phyloP scores from a whole-genome alignment of 1,140 invertebrate species.

The Drosophila melanica region DNA sequence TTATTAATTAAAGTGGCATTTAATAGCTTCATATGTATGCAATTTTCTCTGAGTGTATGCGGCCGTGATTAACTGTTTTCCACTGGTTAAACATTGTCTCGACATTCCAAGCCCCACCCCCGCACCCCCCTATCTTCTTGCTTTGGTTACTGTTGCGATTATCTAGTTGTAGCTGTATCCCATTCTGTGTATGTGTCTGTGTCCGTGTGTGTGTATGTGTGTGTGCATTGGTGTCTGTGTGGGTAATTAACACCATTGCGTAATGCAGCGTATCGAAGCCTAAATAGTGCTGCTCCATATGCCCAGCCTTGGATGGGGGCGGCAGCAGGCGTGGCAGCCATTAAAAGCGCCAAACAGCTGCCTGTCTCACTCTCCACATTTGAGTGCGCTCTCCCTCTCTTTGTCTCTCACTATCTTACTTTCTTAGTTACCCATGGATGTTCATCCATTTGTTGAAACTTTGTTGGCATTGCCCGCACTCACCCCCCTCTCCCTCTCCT shows the following conservation, averaged over 20 bases:
- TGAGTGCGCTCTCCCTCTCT: slow-evolving; percentile 3
- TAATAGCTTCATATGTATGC: background rate
- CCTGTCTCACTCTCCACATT: slow-evolving; percentile 4
- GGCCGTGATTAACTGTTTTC: slow-evolving; percentile 70
- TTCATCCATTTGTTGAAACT: slow-evolving; percentile 44
- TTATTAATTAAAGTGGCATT: background rate
- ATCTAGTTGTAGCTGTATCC: slow-evolving; percentile 39
- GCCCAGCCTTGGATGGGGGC: slow-evolving; percentile 47
- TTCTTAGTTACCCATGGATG: slow-evolving; percentile 9
- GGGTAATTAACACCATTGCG: slow-evolving; percentile 83
- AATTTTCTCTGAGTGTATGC: slow-evolving; percentile 32
- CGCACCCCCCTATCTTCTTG: slow-evolving; percentile 4
- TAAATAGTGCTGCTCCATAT: slow-evolving; percentile 83
- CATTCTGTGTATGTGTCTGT: slow-evolving; percentile 24
- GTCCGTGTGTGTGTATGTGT: slow-evolving; percentile 34
- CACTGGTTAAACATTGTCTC: slow-evolving; percentile 48
- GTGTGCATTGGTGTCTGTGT: slow-evolving; percentile 53
- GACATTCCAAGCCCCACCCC: slow-evolving; percentile 12
- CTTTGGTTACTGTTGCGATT: slow-evolving; percentile 68
- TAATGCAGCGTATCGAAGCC: slow-evolving; percentile 83
- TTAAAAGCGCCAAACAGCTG: slow-evolving; percentile 46
- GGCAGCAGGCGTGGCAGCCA: slow-evolving; percentile 42
- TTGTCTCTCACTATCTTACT: slow-evolving; percentile 13
- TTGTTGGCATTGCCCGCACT: slow-evolving; percentile 52
- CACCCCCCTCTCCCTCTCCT: background rate